phyloP scores from a whole-genome alignment of 2,113 vertebrate genomes.

The Pelecanus crispus region DNA sequence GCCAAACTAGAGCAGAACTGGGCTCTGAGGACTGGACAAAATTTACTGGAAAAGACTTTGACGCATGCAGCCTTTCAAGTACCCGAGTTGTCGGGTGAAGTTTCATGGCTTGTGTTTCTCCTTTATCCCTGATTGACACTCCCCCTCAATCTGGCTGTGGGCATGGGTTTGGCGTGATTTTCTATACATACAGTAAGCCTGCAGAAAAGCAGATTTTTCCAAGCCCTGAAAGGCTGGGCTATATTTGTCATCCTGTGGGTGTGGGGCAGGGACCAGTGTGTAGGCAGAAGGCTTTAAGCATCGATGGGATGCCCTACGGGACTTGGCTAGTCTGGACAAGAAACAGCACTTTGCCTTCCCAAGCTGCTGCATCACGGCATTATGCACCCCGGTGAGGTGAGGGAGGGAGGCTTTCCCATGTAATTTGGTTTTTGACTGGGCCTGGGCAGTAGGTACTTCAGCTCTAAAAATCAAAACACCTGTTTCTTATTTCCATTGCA shows the following conservation, averaged over 20 bases:
- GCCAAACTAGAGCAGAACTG: neutral
- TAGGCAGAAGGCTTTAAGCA: neutral
- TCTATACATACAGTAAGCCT: neutral
- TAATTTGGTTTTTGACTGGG: neutral
- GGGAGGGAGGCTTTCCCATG: neutral
- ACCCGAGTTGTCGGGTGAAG: fast-evolving
- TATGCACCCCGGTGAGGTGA: neutral
- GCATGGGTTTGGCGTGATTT: neutral
- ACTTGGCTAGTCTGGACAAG: neutral
- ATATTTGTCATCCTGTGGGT: neutral
- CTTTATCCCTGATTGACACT: neutral
- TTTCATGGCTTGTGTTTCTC: neutral
- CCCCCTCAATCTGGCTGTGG: neutral
- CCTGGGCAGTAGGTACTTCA: neutral
- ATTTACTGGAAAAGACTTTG: neutral
- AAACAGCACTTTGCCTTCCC: neutral
- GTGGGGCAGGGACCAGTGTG: neutral
- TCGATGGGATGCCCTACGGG: neutral
- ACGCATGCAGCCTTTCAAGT: neutral
- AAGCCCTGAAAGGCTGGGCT: neutral
- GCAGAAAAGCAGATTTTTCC: neutral
- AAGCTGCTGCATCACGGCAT: neutral
- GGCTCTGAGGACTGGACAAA: neutral
- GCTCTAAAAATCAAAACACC: neutral
- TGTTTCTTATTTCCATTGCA: neutral